These are phyloP conservation scores for Trinectes maculatus DNA, from an alignment of 2,113 vertebrate species.

Conservation along the genomic window DNA sequence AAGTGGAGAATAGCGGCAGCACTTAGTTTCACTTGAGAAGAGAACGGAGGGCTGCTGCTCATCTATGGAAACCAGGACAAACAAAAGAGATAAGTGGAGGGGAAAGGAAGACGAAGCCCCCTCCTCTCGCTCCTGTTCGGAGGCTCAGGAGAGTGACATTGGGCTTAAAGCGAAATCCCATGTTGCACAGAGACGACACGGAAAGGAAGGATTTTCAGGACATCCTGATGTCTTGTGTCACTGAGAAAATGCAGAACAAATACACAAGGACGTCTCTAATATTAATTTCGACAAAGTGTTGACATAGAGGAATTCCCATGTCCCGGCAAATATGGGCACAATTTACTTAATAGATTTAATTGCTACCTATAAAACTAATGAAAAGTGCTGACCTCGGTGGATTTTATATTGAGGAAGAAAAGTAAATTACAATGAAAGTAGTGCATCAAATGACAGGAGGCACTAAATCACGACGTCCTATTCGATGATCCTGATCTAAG, in stretches of 20 bases:
- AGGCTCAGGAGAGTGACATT: conserved; percentile 61
- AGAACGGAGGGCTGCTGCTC: conserved; percentile 69
- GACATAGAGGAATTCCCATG: not conserved
- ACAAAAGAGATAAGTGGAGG: conserved; percentile 79
- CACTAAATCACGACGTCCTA: not conserved
- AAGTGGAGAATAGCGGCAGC: conserved; percentile 73
- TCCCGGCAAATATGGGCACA: conserved; percentile 9
- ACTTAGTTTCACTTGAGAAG: conserved; percentile 77
- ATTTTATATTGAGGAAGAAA: not conserved
- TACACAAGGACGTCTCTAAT: conserved; percentile 13
- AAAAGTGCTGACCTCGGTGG: not conserved
- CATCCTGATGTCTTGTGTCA: conserved; percentile 34
- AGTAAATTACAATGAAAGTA: not conserved
- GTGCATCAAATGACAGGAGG: not conserved
- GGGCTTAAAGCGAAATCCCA: conserved; percentile 52
- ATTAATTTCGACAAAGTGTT: not conserved
- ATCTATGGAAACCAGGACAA: conserved; percentile 75
- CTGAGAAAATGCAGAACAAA: conserved; percentile 37
- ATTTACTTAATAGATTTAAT: not conserved
- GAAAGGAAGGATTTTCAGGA: conserved; percentile 40
- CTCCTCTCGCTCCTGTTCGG: conserved; percentile 49
- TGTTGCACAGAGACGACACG: conserved; percentile 31
- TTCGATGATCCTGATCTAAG: not conserved
- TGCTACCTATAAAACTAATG: not conserved
- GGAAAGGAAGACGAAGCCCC: conserved; percentile 72